These are phyloP conservation scores for Labeo calbasu DNA, from an alignment of 2,797 vertebrate species.

Conservation along the genomic window DNA sequence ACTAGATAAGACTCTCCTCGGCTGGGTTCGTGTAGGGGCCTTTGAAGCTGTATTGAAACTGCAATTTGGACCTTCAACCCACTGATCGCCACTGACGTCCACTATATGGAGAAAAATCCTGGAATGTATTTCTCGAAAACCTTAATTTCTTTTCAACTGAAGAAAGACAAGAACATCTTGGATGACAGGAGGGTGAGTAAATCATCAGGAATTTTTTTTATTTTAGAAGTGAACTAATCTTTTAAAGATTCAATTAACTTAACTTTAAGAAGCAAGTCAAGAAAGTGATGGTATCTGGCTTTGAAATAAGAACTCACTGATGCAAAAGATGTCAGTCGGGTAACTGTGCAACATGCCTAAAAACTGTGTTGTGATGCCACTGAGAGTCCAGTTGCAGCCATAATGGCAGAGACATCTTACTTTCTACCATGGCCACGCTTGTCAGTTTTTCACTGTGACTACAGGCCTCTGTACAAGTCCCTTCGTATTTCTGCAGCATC, in stretches of 20 bases:
- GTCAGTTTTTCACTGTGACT: slow-evolving; percentile 20
- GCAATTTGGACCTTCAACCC: background rate
- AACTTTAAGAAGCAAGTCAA: background rate
- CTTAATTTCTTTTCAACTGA: background rate
- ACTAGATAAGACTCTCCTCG: background rate
- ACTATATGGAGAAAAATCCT: background rate
- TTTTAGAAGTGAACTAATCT: background rate
- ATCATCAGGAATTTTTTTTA: background rate
- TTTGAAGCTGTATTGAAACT: background rate
- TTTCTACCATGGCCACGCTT: slow-evolving; percentile 15
- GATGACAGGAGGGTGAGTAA: background rate
- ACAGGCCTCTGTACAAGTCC: slow-evolving; percentile 29
- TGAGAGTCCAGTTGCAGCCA: background rate
- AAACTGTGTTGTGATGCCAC: background rate
- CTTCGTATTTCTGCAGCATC: slow-evolving; percentile 7
- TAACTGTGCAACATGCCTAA: background rate
- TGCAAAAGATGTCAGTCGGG: background rate
- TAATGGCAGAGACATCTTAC: slow-evolving; percentile 22
- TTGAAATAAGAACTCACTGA: background rate
- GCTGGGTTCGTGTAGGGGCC: background rate
- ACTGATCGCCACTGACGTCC: background rate
- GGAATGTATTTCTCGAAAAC: background rate
- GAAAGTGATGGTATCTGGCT: background rate
- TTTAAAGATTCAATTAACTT: background rate
- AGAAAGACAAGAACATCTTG: background rate